phyloP scores from a whole-genome alignment of 1,140 invertebrate species.

The Aphelenchoides besseyi region DNA sequence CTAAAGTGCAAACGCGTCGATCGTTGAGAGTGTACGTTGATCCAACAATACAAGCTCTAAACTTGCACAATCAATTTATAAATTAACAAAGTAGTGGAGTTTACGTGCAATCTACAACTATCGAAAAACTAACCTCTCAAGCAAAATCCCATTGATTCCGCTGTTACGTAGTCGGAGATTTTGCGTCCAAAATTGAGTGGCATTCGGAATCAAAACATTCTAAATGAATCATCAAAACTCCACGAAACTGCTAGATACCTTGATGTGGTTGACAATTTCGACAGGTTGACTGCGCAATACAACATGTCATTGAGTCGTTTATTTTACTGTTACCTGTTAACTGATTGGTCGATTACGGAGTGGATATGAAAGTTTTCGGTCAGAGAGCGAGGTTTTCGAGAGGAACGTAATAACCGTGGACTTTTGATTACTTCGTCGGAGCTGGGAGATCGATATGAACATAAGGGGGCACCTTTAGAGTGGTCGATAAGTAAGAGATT shows the following conservation, averaged over 20 bases:
- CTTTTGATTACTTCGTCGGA: constrained; percentile 5
- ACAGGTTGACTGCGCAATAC: neutral
- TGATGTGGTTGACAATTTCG: neutral
- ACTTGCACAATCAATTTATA: constrained; percentile 1
- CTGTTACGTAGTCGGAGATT: constrained; percentile 5
- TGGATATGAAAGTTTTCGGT: constrained; percentile 20
- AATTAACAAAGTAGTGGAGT: too few relatives aligned
- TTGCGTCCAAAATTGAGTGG: neutral
- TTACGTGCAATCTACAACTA: neutral
- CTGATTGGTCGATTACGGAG: constrained; percentile 7
- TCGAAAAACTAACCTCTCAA: constrained; percentile 16
- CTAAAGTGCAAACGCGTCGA: constrained; percentile 18
- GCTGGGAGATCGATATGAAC: neutral
- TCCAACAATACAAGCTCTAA: constrained; percentile 1
- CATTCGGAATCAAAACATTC: constrained; percentile 19
- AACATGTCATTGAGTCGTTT: too few relatives aligned
- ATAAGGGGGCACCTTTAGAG: neutral
- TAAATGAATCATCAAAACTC: neutral
- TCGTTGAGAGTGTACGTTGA: neutral
- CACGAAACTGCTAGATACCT: neutral
- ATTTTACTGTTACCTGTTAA: too few relatives aligned
- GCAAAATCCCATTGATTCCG: constrained; percentile 1
- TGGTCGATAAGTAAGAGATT: too few relatives aligned
- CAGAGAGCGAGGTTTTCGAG: constrained; percentile 4
- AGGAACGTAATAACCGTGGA: neutral